A percentile compares a stretch with the other conserved stretches of the same genome.
Evolutionary conservation across 2,113 vertebrate genomes (phyloP).

Genomic region (Epinephelus fuscoguttatus): DNA sequence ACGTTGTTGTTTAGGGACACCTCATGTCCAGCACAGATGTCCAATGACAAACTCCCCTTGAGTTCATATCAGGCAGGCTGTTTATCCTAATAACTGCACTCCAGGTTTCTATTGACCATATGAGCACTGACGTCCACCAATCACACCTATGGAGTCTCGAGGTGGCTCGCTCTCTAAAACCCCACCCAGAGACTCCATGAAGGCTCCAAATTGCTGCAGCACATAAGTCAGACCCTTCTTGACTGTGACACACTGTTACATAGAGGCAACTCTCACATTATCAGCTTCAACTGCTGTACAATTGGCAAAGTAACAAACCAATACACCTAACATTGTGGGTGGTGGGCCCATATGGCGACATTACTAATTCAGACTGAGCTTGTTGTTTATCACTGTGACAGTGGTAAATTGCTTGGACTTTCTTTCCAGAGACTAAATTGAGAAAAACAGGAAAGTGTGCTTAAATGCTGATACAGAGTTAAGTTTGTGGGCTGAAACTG

Average conservation of each 20-base stretch:
- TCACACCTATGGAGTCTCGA: neutral
- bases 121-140: neutral
- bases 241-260: neutral
- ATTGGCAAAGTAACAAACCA: neutral
- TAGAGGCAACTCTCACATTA: neutral
- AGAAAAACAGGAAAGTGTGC: slow-evolving; percentile 11
- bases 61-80: neutral
- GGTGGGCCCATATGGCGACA: neutral
- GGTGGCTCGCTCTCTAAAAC: neutral
- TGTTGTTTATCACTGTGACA: slow-evolving; percentile 26
- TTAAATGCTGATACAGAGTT: slow-evolving; percentile 29
- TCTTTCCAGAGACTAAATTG: slow-evolving; percentile 10
- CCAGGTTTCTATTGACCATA: neutral
- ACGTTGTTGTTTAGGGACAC: neutral
- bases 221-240: neutral
- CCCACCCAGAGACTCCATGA: neutral
- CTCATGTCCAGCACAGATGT: neutral
- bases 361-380: slow-evolving; percentile 32
- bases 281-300: slow-evolving; percentile 17
- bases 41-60: neutral
- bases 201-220: neutral
- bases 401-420: slow-evolving; percentile 1
- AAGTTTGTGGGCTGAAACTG: slow-evolving; percentile 16
- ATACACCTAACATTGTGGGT: neutral
- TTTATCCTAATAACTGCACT: neutral